Percentiles rank a stretch among this genome's conserved stretches.
phyloP scores from a whole-genome alignment of 2,888 invertebrate species.

The Schizotus pectinicornis region DNA sequence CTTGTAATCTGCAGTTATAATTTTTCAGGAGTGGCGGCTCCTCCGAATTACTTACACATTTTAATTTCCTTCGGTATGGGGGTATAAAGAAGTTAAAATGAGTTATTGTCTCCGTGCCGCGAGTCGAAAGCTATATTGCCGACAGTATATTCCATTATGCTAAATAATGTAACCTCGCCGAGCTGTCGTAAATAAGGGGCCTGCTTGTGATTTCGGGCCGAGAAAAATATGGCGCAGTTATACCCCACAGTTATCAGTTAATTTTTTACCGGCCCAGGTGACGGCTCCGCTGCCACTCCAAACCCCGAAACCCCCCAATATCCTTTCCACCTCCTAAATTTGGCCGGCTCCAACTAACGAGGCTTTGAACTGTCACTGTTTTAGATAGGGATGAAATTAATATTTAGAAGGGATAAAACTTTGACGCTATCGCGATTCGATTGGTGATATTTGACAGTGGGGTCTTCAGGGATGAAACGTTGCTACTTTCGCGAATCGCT shows the following conservation, averaged over 20 bases:
- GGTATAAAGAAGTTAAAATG: conserved; percentile 38
- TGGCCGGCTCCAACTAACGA: too few relatives aligned
- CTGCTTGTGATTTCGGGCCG: conserved; percentile 45
- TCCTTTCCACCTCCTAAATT: too few relatives aligned
- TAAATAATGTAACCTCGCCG: conserved; percentile 45
- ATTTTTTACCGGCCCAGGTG: background rate
- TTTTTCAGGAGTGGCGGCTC: conserved; percentile 9
- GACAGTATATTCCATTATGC: conserved; percentile 45
- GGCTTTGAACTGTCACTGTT: too few relatives aligned
- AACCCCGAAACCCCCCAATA: too few relatives aligned
- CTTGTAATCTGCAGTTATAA: conserved; percentile 16
- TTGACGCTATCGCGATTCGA: too few relatives aligned
- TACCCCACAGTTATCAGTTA: background rate
- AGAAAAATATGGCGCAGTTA: conserved; percentile 31
- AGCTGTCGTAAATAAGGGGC: conserved; percentile 47
- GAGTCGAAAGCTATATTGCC: conserved; percentile 38
- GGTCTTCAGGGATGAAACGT: too few relatives aligned
- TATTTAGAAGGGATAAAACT: too few relatives aligned
- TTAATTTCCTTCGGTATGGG: conserved; percentile 32
- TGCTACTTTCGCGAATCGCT: too few relatives aligned
- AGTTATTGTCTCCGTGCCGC: conserved; percentile 41
- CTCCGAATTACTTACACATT: conserved; percentile 20
- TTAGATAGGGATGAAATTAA: too few relatives aligned
- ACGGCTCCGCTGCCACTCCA: too few relatives aligned
- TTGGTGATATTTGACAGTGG: too few relatives aligned